Percentiles rank a stretch among this genome's conserved stretches.
Conservation (phyloP, 2,113 vertebrate genomes). For the Capra hircus region DNA sequence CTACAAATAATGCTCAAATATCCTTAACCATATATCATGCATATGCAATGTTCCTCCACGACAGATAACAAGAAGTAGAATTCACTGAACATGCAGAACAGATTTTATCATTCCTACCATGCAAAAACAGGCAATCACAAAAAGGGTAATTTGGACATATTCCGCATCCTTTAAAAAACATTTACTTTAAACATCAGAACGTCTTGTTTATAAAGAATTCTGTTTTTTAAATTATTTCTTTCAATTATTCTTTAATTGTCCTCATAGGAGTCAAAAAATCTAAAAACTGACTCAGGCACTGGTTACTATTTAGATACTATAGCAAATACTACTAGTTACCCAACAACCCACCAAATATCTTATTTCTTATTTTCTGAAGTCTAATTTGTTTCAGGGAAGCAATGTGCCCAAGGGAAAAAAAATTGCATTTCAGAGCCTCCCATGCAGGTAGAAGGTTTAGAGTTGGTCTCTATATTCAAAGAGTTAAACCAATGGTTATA, state of each 20-base stretch:
- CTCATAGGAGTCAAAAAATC: not conserved
- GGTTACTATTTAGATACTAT: not conserved
- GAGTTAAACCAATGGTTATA: not conserved
- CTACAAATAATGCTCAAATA: not conserved
- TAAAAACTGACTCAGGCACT: not conserved
- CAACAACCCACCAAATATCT: not conserved
- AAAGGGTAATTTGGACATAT: not conserved
- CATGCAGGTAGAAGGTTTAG: not conserved
- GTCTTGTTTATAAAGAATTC: slow-evolving; percentile 17
- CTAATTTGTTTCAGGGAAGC: not conserved
- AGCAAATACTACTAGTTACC: not conserved
- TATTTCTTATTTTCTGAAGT: not conserved
- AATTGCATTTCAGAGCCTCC: not conserved
- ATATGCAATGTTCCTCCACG: not conserved
- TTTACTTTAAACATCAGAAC: slow-evolving; percentile 5
- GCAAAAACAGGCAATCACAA: not conserved
- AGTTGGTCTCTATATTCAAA: not conserved
- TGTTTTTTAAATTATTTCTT: not conserved
- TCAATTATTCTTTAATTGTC: not conserved
- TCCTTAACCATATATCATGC: not conserved
- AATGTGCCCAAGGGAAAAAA: not conserved
- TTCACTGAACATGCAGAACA: not conserved
- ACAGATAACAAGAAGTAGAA: not conserved
- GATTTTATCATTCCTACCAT: not conserved
- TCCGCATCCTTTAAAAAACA: not conserved